Evolutionary conservation across 2,113 vertebrate species (phyloP).

Genomic region (Cyprinodon tularosa): DNA sequence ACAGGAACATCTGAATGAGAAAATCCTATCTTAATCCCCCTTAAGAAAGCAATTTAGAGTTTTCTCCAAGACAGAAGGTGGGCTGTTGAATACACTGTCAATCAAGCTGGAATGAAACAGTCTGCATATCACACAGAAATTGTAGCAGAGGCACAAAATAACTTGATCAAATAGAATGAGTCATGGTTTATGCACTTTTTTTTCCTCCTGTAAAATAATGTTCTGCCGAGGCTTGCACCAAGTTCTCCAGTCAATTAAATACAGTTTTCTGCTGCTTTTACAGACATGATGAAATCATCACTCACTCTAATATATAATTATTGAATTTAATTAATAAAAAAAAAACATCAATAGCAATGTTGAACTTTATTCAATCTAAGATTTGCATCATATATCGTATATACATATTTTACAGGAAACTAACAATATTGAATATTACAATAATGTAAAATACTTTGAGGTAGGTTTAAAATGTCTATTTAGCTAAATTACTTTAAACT

Average conservation of each 20-base stretch:
- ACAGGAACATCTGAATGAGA: slow-evolving; percentile 56
- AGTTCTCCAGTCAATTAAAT: background rate
- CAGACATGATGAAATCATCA: slow-evolving; percentile 4
- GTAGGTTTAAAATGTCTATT: too few species aligned
- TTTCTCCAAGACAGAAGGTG: slow-evolving; percentile 19
- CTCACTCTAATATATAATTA: background rate
- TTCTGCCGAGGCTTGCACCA: background rate
- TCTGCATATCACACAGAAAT: slow-evolving; percentile 25
- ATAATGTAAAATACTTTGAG: too few species aligned
- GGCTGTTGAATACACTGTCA: slow-evolving; percentile 34
- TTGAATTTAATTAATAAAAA: background rate
- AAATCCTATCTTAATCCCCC: slow-evolving; percentile 63
- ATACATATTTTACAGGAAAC: background rate
- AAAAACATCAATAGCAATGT: background rate
- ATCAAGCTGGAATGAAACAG: slow-evolving; percentile 27
- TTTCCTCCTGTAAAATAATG: background rate
- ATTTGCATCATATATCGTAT: background rate
- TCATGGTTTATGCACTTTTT: slow-evolving; percentile 16
- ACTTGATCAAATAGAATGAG: slow-evolving; percentile 17
- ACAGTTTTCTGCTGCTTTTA: background rate
- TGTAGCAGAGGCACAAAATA: slow-evolving; percentile 24
- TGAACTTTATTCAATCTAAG: background rate
- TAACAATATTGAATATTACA: background rate
- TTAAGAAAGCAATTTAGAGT: slow-evolving; percentile 60
- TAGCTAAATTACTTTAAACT: too few species aligned